Evolutionary conservation across 1,140 invertebrate genomes (phyloP).

Genomic region (Leguminivora glycinivorella): DNA sequence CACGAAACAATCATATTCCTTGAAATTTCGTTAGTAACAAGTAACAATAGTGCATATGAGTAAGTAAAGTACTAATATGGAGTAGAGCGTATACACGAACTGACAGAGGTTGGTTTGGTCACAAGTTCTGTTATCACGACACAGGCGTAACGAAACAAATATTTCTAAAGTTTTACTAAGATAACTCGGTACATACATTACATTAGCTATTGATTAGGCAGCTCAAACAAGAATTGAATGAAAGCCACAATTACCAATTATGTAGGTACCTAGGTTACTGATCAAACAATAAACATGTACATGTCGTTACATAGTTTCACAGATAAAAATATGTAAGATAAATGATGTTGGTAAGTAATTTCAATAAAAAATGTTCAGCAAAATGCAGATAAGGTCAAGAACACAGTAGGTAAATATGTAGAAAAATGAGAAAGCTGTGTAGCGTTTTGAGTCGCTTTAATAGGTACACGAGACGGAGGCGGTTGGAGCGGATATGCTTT

Average conservation of each 20-base stretch:
- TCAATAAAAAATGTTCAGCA: not conserved
- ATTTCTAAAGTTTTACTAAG: not conserved
- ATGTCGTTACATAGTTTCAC: too few relatives aligned
- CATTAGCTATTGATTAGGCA: not conserved
- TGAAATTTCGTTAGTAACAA: not conserved
- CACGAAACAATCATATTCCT: not conserved
- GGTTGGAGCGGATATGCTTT: constrained; percentile 17
- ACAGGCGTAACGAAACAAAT: not conserved
- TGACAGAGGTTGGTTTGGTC: not conserved
- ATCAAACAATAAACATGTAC: too few relatives aligned
- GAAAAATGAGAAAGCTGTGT: not conserved
- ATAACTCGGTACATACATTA: too few relatives aligned
- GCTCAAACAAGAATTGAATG: not conserved
- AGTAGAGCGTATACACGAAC: not conserved
- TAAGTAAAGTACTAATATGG: too few relatives aligned
- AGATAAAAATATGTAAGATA: too few relatives aligned
- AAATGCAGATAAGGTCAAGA: not conserved
- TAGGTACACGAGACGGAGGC: not conserved
- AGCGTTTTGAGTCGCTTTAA: not conserved
- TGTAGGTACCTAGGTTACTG: too few relatives aligned
- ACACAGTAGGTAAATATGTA: not conserved
- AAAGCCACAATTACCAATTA: not conserved
- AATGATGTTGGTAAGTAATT: too few relatives aligned
- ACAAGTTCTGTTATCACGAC: not conserved
- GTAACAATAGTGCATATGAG: too few relatives aligned